Base-by-base conservation (phyloP, 2,113 vertebrate species). In the Vicugna pacos region DNA sequence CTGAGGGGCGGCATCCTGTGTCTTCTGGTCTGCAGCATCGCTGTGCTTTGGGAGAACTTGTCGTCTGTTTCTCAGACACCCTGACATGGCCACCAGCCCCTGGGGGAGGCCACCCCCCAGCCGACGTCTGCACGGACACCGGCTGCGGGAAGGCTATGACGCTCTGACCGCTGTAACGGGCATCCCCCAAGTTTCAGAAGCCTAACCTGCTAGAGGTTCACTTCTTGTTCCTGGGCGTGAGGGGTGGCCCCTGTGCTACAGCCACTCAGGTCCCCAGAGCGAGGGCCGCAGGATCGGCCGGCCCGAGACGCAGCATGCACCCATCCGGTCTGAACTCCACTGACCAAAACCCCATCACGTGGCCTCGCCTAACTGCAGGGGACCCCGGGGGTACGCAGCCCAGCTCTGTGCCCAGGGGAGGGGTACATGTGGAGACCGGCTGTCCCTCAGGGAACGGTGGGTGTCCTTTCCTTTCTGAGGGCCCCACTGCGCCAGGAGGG, bases 391-490 rank as follows among this genome's bases (percentile, higher is more conserved):
- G 17, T 14, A 28, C 2, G 0, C 4, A 6, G 22, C 0, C 35
- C 46, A 28, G 35, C 22, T 10, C 69, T 19, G 20, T 0, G 3
- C 16, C 22, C 6, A 2, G 56, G 14, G 26, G 16, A 35, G n/a
- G 26, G 19, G 2, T 15, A 1, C 5, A 3, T 5, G 15, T n/a
- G 67, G 8, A 5, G 11, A 19, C 8, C 2, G 73, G 91, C 97
- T 82, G 56, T 65, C 97, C 97, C 79, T 60, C 67, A 97, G 85
- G 92, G 84, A 81, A 3, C 91, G 65, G 35, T 73, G 81, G 60
- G 70, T 56, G 96, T 98, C 65, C 80, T 96, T 95, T 96, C 97
- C 79, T 89, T 88, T 54, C 89, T n/a, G 50, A 20, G 62, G 67
- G 86, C 67, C 87, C 62, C 15, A 7, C 84, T 75, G 64, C 64